Percentiles rank a stretch among this genome's conserved stretches.
Conservation (phyloP, 2,113 vertebrate species). For the Saimiri boliviensis region DNA sequence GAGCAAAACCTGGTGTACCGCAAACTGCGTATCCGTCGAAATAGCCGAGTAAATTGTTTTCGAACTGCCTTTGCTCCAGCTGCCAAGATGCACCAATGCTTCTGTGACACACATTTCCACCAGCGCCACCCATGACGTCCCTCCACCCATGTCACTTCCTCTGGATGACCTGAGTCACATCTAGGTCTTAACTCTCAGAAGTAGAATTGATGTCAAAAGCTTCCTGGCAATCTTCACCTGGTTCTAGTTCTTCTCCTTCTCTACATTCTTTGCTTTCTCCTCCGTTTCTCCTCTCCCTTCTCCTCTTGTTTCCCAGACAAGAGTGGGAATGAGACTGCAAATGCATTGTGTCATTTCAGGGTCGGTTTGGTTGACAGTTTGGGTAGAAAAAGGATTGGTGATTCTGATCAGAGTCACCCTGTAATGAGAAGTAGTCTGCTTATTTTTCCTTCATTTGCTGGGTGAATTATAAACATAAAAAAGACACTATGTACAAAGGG, state of each 20-base stretch:
- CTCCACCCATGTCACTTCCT: background rate
- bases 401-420: background rate
- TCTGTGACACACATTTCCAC: accelerated
- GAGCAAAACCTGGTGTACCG: background rate
- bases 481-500: background rate
- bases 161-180: accelerated
- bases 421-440: accelerated
- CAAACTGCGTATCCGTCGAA: background rate
- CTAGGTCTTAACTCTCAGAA: background rate
- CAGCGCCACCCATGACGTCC: accelerated
- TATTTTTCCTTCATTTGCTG: background rate
- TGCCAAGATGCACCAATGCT: accelerated
- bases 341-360: background rate
- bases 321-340: background rate
- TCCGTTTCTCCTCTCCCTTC: background rate
- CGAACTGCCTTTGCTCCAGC: background rate
- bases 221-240: no score
- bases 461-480: background rate
- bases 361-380: background rate
- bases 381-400: background rate
- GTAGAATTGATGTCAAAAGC: accelerated
- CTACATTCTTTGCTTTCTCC: background rate
- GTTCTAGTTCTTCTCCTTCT: background rate
- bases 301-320: background rate
- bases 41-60: accelerated